Evolutionary conservation across 2,888 invertebrate species (phyloP).

Genomic region (Prenolepis imparis): DNA sequence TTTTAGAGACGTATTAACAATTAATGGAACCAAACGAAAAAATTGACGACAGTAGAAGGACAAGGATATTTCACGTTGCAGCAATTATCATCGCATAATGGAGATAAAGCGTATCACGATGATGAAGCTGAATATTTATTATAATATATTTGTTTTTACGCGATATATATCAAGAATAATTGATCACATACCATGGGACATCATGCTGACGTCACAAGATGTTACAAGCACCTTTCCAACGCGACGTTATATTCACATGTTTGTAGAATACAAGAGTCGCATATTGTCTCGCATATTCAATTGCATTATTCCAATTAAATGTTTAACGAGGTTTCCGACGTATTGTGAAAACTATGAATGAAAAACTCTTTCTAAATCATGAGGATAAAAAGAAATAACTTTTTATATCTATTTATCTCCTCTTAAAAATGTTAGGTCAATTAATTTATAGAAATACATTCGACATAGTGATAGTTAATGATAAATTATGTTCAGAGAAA

Average conservation of each 20-base stretch:
- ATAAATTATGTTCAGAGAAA: neutral
- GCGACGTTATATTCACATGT: constrained; percentile 44
- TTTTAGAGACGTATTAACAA: constrained; percentile 6
- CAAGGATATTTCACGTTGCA: constrained; percentile 9
- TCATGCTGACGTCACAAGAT: constrained; percentile 70
- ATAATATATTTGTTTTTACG: constrained; percentile 24
- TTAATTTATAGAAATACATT: constrained; percentile 2
- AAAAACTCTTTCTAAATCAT: constrained; percentile 50
- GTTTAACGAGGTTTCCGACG: constrained; percentile 83
- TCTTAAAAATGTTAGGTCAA: neutral
- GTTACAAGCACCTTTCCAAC: constrained; percentile 54
- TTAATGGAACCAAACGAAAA: constrained; percentile 11
- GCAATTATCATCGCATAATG: neutral
- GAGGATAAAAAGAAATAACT: constrained; percentile 1
- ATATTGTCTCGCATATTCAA: constrained; percentile 37
- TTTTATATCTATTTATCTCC: neutral
- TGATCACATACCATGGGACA: constrained; percentile 72
- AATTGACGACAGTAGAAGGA: neutral
- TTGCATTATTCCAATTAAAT: constrained; percentile 68
- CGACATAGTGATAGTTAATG: constrained; percentile 14
- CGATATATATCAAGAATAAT: neutral
- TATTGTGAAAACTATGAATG: constrained; percentile 82
- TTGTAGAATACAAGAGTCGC: constrained; percentile 32
- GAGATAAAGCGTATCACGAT: constrained; percentile 17
- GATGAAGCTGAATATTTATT: constrained; percentile 20